Percentiles rank a stretch among this genome's conserved stretches.
These are phyloP conservation scores for Dilophus febrilis DNA, from an alignment of 2,888 invertebrate genomes.

Conservation along the genomic window DNA sequence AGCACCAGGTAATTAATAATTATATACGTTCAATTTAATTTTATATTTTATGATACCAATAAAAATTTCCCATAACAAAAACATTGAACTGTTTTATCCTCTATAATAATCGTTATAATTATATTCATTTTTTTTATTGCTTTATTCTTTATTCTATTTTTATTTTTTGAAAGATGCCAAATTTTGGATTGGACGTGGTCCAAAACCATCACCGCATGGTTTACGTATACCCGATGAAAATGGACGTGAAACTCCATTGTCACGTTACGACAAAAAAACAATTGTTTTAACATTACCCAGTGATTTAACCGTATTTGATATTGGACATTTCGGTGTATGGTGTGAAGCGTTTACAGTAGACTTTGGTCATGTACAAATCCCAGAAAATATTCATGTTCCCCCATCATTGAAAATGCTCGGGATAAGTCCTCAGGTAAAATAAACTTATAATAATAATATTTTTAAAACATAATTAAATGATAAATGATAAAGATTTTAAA, in stretches of 20 bases:
- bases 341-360: conserved; percentile 86
- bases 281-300: conserved; percentile 78
- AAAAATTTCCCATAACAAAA: background rate
- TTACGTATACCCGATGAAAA: conserved; percentile 81
- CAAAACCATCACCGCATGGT: conserved; percentile 65
- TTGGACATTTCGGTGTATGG: conserved; percentile 86
- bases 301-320: conserved; percentile 78
- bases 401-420: conserved; percentile 87
- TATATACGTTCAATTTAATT: background rate
- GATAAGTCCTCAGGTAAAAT: conserved; percentile 78
- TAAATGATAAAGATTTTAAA: no score
- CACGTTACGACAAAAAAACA: conserved; percentile 70
- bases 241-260: conserved; percentile 62
- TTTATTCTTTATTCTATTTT: background rate
- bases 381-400: conserved; percentile 61
- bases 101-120: background rate
- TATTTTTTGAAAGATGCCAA: conserved; percentile 51
- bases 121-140: background rate
- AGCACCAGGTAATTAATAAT: conserved; percentile 57
- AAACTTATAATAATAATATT: conserved; percentile 10
- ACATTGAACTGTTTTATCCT: background rate
- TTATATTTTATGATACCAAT: background rate
- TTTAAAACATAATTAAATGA: no score
- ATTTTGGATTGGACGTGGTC: conserved; percentile 81
- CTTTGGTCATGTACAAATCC: conserved; percentile 73